phyloP scores from a whole-genome alignment of 2,888 invertebrate species.

The Rhagonycha lutea region DNA sequence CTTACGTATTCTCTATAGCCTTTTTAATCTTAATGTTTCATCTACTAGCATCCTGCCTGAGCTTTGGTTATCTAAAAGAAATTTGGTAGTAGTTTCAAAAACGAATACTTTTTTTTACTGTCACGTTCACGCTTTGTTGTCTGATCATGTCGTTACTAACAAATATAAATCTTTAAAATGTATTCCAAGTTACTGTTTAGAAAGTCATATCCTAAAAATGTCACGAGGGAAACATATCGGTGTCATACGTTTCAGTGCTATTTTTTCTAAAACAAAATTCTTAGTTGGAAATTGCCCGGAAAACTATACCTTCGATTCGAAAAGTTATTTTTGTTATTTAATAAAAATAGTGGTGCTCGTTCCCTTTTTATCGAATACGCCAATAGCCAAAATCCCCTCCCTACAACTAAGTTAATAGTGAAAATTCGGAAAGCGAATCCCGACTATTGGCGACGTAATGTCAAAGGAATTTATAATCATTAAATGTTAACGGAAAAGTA shows the following conservation, averaged over 20 bases:
- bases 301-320: background rate
- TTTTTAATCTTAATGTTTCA: conserved; percentile 4
- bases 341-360: background rate
- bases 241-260: background rate
- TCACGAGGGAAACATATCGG: background rate
- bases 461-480: background rate
- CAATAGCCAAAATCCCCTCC: background rate
- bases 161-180: background rate
- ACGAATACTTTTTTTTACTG: conserved; percentile 3
- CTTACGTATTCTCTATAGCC: background rate
- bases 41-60: background rate
- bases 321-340: background rate
- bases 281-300: background rate
- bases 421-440: background rate
- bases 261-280: background rate
- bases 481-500: background rate
- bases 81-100: conserved; percentile 1
- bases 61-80: conserved; percentile 1
- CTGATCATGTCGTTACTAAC: conserved; percentile 2
- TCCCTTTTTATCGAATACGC: background rate
- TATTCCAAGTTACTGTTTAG: conserved; percentile 3
- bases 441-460: background rate
- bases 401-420: background rate
- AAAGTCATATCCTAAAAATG: conserved; percentile 1
- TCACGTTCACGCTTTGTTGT: background rate